Base-by-base conservation (phyloP, 1,140 invertebrate species). In the Fopius arisanus region DNA sequence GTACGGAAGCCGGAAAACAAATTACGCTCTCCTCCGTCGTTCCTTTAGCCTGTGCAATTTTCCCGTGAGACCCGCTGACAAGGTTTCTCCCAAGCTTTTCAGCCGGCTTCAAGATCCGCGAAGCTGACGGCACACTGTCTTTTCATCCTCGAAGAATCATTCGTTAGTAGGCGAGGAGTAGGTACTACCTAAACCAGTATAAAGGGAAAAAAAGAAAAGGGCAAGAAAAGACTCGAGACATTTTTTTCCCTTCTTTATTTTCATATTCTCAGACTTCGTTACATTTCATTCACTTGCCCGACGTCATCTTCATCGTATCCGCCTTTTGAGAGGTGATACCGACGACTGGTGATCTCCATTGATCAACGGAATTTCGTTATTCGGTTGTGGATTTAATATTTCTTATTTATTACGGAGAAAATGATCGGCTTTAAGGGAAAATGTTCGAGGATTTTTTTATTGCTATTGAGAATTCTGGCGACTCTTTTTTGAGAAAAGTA, bases 91-190 rank as follows among this genome's bases (percentile, higher is more conserved):
- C 43, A 51, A 69, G 79, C 79, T 81, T 81, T 80, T 81, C 79
- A 73, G 77, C 74, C 72, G 76, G 74, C 70, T 80, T 78, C 78
- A 76, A 77, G 72, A 69, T 78, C 12, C 37, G 37, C 33, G 62
- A 67, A 40, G 80, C 81, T 82, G 80, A 81, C 78, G 78, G 78
- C 51, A 82, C 81, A 82, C 76, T 83, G 80, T 82, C 81, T 79
- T 83, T 83, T 83, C 77, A 81, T 76, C 77, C 75, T 59, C 70
- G 79, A 81, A 83, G 80, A 83, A 83, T 83, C 81, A 81, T 83
- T 83, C 81, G 77, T 83, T 83, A 82, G 78, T 68, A 29, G 63
- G 23, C 21, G 26, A 65, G 31, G 65, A 62, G 51, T 31, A 65
- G 28, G 29, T 19, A 62, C 10, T 26, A 65, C 26, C 26, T n/a